A percentile compares a stretch with the other conserved stretches of the same genome.
These are phyloP conservation scores for Lepidurus arcticus DNA, from an alignment of 1,140 invertebrate species.

Conservation along the genomic window DNA sequence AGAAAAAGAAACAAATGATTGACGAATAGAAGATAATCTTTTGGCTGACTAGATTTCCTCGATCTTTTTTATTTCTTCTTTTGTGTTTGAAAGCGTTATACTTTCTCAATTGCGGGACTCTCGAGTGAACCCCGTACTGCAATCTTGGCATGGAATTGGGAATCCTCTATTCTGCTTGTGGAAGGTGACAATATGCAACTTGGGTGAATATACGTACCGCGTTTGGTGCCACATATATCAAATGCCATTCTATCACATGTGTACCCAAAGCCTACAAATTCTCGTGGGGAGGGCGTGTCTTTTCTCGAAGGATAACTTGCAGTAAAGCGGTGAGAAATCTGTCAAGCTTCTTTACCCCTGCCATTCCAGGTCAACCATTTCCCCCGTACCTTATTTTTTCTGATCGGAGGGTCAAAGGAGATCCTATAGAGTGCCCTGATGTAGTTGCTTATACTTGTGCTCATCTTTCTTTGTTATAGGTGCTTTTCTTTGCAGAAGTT, in stretches of 20 bases:
- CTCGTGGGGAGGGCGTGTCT: neutral
- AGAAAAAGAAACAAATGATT: too few species aligned
- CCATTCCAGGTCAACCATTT: neutral
- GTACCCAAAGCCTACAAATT: neutral
- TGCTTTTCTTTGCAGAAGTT: too few species aligned
- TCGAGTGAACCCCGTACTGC: neutral
- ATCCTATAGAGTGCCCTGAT: too few species aligned
- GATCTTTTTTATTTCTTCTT: too few species aligned
- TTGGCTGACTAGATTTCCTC: neutral
- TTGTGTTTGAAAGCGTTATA: too few species aligned
- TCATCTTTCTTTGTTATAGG: too few species aligned
- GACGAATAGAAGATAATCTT: too few species aligned
- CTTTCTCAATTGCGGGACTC: neutral
- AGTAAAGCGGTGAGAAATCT: constrained; percentile 3
- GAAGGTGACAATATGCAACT: neutral
- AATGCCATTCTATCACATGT: neutral
- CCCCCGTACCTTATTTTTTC: neutral
- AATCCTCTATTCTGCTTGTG: neutral
- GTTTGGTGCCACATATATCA: neutral
- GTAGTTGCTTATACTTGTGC: too few species aligned
- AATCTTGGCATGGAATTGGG: neutral
- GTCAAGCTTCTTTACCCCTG: neutral
- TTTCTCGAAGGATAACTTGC: neutral
- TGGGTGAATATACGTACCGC: neutral
- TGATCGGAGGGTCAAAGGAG: too few species aligned